Evolutionary conservation across 2,797 vertebrate genomes (phyloP).

Genomic region (Hapalemur alaotrensis): DNA sequence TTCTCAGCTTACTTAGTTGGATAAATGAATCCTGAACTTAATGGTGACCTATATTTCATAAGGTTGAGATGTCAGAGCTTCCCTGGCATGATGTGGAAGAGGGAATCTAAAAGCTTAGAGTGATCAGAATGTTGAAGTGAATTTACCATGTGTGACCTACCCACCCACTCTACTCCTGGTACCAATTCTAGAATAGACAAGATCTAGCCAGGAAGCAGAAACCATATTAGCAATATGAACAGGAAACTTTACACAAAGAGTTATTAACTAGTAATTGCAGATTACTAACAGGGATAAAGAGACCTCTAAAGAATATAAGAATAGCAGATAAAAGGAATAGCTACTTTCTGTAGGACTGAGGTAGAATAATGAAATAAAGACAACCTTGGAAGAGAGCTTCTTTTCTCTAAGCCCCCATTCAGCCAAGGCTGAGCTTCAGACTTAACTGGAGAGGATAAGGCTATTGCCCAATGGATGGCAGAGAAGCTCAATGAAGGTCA

Average conservation of each 20-base stretch:
- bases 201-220: neutral
- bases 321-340: neutral
- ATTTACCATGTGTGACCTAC: neutral
- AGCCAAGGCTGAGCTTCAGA: neutral
- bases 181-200: neutral
- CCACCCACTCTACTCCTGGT: neutral
- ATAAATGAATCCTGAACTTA: neutral
- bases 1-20: neutral
- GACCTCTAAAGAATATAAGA: neutral
- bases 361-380: neutral
- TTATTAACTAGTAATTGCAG: neutral
- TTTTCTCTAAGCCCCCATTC: neutral
- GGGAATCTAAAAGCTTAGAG: neutral
- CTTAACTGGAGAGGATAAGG: neutral
- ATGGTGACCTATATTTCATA: neutral
- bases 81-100: neutral
- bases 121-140: neutral
- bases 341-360: neutral
- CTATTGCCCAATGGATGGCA: neutral
- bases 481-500: neutral
- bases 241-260: neutral
- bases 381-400: neutral
- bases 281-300: neutral
- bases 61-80: neutral
- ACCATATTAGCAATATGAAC: neutral